Evolutionary conservation across 2,888 invertebrate species (phyloP), one percentile per base, ranked within the genome.

Genomic region (Disparrhopalites patrizii): DNA sequence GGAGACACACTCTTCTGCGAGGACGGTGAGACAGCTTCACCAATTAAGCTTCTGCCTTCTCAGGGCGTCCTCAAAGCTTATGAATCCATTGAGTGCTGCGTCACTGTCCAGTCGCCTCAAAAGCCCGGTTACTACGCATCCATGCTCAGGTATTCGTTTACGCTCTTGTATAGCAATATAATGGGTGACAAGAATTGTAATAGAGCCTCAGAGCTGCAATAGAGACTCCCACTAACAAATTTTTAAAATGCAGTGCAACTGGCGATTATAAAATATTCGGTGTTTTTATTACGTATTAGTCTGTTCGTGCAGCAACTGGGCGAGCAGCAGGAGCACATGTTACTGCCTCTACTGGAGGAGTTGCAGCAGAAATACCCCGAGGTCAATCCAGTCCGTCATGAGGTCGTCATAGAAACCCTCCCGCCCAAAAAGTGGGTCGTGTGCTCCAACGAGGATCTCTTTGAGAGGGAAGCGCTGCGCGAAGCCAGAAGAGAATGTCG

Each of bases 281-380:
- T n/a, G n/a, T n/a, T n/a, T n/a, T n/a, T n/a, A 30, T 56, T 23
- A 25, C 8, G 27, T 30, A 33, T 27, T 47, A 70, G 70, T 27
- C 20, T 72, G 8, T 72, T 68, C 40, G 69, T 68, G 1, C 70
- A 72, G 40, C 72, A 69, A 68, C 40, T 72, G 2, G 64, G 64
- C 18, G 66, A 69, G 10, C 31, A 52, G 10, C 57, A 67, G 15
- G 66, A 52, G 47, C 3, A 56, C 20, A 27, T 66, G 28, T 33
- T 60, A 5, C 10, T 13, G 2, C 50, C 60, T 1, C 10, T 60
- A 13, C 30, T 60, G 1, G 18, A 50, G 3, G 18, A 47, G 20
- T 31, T 60, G 31, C 3, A 47, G 10, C 15, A 18, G 13, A 7
- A 3, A 8, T 58, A 13, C 43, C 1, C n/a, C 1, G 33, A 60